Evolutionary conservation across 2,888 invertebrate genomes (phyloP), one percentile per base, ranked within the genome.

Genomic region (Rhagonycha fulva): DNA sequence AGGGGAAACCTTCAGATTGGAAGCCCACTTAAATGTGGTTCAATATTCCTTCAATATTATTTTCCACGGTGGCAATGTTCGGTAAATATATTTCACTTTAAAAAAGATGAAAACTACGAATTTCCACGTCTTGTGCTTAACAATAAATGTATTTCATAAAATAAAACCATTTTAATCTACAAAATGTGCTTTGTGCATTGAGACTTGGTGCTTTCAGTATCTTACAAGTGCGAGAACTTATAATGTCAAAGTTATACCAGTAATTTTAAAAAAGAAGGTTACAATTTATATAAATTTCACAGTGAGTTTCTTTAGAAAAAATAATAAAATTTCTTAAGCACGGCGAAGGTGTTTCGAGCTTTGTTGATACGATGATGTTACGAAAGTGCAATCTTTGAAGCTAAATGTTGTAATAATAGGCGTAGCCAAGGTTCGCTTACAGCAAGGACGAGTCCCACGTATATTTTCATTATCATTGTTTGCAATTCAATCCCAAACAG

Each of bases 401-500:
- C 23, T 12, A 30, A 70, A 66, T 66, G 71, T 23, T 66, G 24
- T 19, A 72, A 71, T 68, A 72, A 72, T 68, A 68, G 68, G 72
- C 19, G 61, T 72, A 72, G 23, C 68, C 72, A 72, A 72, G 72
- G 72, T 68, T 68, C 30, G 32, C 9, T n/a, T 68, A 5, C 24
- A 62, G 68, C 72, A 68, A 72, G 72, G 72, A 68, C 72, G 62
- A 62, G 68, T 28, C 67, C 68, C 72, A 68, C 68, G 28, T 61
- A 72, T 30, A 28, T 61, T 72, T 72, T 68, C 72, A 72, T 72
- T 72, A 72, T 68, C 68, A 68, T 72, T 62, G 68, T 68, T 68
- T 72, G 72, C 62, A 74, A 74, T 74, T 69, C 74, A 74, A 74
- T 74, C 47, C 63, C 63, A 74, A 62, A 32, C 32, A 63, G 60